These are phyloP conservation scores for Podarcis siculus DNA, from an alignment of 2,797 vertebrate genomes.

Conservation along the genomic window DNA sequence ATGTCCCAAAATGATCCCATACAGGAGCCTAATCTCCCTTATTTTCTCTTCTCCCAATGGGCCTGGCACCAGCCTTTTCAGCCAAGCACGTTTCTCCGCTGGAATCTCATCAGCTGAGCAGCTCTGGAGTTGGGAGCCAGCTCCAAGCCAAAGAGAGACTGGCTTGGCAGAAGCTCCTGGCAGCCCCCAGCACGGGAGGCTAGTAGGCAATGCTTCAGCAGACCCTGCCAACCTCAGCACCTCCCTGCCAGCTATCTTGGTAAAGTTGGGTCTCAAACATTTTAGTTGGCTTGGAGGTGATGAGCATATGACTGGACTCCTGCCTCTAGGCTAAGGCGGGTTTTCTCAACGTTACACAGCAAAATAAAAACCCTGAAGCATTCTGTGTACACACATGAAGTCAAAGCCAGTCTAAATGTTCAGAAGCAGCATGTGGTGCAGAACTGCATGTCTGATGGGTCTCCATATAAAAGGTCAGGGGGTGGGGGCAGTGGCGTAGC, in stretches of 20 bases:
- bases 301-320: neutral
- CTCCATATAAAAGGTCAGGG: too few species aligned
- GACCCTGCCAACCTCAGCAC: neutral
- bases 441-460: neutral
- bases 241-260: slow-evolving; percentile 4
- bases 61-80: slow-evolving; percentile 19
- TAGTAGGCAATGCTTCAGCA: neutral
- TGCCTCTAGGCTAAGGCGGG: neutral
- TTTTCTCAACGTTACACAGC: neutral
- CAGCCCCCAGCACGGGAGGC: slow-evolving; percentile 2
- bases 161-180: slow-evolving; percentile 25
- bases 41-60: slow-evolving; percentile 25
- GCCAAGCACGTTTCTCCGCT: slow-evolving; percentile 2
- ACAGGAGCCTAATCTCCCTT: slow-evolving; percentile 31
- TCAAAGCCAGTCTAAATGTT: neutral
- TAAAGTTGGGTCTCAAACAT: neutral
- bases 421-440: neutral
- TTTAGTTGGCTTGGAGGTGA: neutral
- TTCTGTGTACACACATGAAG: neutral
- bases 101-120: slow-evolving; percentile 29
- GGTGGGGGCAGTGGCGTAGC: neutral
- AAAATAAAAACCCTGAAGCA: neutral
- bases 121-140: neutral
- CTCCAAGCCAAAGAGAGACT: neutral
- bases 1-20: slow-evolving; percentile 24